Conservation (phyloP, 37 sponge, comb jelly and placozoan genomes). For the Halichondria panicea region DNA sequence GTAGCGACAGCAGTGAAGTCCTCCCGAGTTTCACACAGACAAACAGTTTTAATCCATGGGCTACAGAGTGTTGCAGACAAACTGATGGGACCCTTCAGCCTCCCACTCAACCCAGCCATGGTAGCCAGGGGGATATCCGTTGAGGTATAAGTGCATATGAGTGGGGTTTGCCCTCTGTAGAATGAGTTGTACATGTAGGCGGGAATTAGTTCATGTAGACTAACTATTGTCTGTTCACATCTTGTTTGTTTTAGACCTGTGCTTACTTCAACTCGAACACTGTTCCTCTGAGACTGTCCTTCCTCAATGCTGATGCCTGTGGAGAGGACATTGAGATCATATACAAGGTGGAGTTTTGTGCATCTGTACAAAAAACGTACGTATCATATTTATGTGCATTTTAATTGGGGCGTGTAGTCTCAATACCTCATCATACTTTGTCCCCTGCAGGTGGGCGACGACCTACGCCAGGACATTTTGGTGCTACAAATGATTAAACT, state of each 20-base stretch:
- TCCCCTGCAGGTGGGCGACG: conserved; percentile 76
- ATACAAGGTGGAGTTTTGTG: conserved; percentile 73
- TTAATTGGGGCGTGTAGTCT: background rate
- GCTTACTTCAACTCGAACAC: conserved; percentile 87
- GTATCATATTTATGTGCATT: too few species aligned
- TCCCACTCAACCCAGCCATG: conserved; percentile 65
- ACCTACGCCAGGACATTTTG: conserved; percentile 81
- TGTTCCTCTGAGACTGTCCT: conserved; percentile 80
- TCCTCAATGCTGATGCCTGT: conserved; percentile 67
- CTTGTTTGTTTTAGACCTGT: conserved; percentile 38
- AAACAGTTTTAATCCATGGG: conserved; percentile 57
- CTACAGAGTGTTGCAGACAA: conserved; percentile 24
- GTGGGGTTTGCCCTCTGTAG: background rate
- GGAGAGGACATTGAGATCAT: conserved; percentile 66
- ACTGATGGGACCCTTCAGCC: conserved; percentile 33
- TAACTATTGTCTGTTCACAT: background rate
- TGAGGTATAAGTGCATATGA: conserved; percentile 20
- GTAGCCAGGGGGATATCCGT: conserved; percentile 53
- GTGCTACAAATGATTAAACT: conserved; percentile 77
- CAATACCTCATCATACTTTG: too few species aligned
- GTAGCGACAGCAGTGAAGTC: conserved; percentile 57
- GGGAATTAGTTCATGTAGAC: background rate
- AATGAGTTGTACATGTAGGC: background rate
- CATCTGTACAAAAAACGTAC: too few species aligned
- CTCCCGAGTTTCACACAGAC: conserved; percentile 47